Percentiles rank a stretch among this genome's conserved stretches.
phyloP scores from a whole-genome alignment of 2,797 vertebrate species.

The Odontamblyopus rebecca region DNA sequence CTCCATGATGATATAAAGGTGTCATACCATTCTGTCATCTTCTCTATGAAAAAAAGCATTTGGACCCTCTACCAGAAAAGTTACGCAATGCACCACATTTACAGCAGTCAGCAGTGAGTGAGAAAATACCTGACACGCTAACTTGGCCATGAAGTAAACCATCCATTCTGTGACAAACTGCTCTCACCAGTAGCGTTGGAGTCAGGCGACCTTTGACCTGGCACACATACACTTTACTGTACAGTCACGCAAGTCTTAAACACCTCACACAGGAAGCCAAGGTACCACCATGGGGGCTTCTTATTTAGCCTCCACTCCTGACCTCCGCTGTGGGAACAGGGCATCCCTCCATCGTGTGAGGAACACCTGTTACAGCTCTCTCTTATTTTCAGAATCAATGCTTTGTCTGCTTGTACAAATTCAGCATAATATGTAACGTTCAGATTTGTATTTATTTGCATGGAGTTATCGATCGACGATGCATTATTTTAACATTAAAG shows the following conservation, averaged over 20 bases:
- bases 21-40: too few species aligned
- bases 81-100: too few species aligned
- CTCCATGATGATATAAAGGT: too few species aligned
- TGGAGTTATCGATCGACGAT: background rate
- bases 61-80: too few species aligned
- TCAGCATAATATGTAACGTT: too few species aligned
- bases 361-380: background rate
- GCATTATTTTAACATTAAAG: too few species aligned
- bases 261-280: constrained; percentile 42
- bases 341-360: background rate
- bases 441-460: background rate
- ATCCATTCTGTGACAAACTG: constrained; percentile 20
- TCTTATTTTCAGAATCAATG: background rate
- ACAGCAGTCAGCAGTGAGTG: constrained; percentile 34
- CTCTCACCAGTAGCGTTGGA: constrained; percentile 8
- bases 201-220: constrained; percentile 11
- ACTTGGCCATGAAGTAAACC: constrained; percentile 44
- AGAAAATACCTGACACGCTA: constrained; percentile 38
- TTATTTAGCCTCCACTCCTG: constrained; percentile 29
- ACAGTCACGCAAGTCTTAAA: constrained; percentile 49
- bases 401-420: background rate
- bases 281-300: constrained; percentile 21
- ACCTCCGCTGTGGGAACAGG: constrained; percentile 28
- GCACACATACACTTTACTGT: constrained; percentile 23
- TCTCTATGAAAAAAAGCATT: too few species aligned